These are phyloP conservation scores for Desmodus rotundus DNA, from an alignment of 2,113 vertebrate species.

Conservation along the genomic window DNA sequence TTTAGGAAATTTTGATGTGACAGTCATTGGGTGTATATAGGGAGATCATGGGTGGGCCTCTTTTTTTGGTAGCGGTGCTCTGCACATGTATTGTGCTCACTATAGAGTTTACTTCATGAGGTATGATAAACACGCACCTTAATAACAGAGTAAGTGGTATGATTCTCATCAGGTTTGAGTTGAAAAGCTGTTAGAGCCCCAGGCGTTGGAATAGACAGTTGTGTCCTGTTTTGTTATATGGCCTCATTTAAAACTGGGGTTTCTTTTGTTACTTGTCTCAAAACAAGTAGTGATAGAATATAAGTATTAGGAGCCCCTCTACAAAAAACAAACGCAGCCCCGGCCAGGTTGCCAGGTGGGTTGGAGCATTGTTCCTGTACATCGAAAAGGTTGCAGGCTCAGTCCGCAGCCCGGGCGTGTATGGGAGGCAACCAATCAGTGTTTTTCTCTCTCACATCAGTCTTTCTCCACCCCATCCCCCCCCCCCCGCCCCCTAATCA, in stretches of 20 bases:
- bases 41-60: background rate
- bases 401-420: no score
- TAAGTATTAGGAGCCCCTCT: background rate
- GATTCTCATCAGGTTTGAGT: background rate
- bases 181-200: background rate
- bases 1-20: background rate
- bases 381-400: no score
- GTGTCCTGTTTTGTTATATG: background rate
- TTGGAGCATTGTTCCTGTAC: no score
- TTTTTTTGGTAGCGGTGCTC: background rate
- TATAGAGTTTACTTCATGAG: background rate
- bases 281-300: background rate
- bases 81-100: background rate
- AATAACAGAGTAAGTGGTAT: background rate
- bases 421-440: no score
- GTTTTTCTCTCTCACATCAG: no score
- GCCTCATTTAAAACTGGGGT: background rate
- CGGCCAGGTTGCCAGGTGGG: no score
- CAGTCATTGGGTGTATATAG: background rate
- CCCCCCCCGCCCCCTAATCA: no score
- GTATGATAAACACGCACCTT: background rate
- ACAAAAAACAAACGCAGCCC: background rate
- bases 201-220: background rate
- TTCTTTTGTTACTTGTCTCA: background rate
- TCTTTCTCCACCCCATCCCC: no score